Evolutionary conservation across 2,797 vertebrate genomes (phyloP).

Genomic region (Clarias platycephalus): DNA sequence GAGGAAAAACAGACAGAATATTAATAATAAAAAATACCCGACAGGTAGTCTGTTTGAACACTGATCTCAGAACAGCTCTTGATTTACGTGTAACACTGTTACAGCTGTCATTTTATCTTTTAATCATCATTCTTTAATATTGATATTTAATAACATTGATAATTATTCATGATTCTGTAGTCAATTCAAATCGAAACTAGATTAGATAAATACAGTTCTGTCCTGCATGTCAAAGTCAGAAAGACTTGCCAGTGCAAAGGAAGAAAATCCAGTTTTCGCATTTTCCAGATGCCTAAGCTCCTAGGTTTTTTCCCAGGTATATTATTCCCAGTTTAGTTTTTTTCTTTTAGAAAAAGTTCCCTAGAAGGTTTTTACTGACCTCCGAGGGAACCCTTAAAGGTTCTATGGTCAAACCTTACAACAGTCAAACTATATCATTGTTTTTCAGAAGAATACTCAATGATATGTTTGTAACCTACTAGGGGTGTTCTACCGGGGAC

Average conservation of each 20-base stretch:
- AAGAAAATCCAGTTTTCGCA: neutral
- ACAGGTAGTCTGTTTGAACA: neutral
- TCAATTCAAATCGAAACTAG: neutral
- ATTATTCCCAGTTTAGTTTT: too few species aligned
- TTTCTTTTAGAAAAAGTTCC: too few species aligned
- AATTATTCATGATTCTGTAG: neutral
- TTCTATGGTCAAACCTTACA: neutral
- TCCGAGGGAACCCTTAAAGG: neutral
- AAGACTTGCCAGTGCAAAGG: neutral
- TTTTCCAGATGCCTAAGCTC: neutral
- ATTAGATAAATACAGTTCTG: neutral
- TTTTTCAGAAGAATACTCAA: neutral
- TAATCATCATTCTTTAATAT: neutral
- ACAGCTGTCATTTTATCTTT: neutral
- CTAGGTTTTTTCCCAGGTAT: neutral
- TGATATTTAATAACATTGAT: too few species aligned
- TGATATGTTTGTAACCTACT: neutral
- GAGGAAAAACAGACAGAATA: slow-evolving; percentile 93
- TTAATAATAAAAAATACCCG: slow-evolving; percentile 79
- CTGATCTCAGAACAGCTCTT: slow-evolving; percentile 28
- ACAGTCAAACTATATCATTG: neutral
- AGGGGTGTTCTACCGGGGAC: too few species aligned
- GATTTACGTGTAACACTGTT: neutral
- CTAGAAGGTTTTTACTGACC: neutral
- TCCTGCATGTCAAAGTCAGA: neutral